Conservation (phyloP, 2,797 vertebrate genomes). For the Etheostoma perlongum region DNA sequence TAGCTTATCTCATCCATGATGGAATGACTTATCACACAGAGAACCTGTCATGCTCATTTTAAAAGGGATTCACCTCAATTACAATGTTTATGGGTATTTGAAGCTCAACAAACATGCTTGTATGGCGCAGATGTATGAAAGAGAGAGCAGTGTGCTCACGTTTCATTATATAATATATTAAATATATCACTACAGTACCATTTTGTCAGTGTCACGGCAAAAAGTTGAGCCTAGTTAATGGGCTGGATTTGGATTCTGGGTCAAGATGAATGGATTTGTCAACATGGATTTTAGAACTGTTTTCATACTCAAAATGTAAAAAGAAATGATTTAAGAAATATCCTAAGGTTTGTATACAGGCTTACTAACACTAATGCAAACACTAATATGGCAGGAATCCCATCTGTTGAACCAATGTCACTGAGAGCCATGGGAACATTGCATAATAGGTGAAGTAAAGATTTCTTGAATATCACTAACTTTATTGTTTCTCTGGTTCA, state of each 20-base stretch:
- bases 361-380: neutral
- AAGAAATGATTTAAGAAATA: neutral
- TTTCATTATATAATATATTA: neutral
- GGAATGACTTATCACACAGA: constrained; percentile 29
- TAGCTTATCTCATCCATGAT: constrained; percentile 15
- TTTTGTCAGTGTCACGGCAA: neutral
- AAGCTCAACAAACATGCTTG: neutral
- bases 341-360: neutral
- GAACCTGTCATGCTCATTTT: constrained; percentile 29
- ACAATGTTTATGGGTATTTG: constrained; percentile 8
- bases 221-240: neutral
- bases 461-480: neutral
- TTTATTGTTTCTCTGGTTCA: constrained; percentile 4
- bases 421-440: neutral
- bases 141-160: neutral
- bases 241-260: neutral
- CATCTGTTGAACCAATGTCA: neutral
- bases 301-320: constrained; percentile 1
- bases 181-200: neutral
- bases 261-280: neutral
- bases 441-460: neutral
- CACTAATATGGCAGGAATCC: neutral
- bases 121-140: neutral
- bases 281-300: neutral
- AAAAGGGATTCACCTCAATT: constrained; percentile 25